A percentile compares a stretch with the other conserved stretches of the same genome.
Evolutionary conservation across 35 echinoderm and acorn worm species (phyloP).

Genomic region (Diadema setosum): DNA sequence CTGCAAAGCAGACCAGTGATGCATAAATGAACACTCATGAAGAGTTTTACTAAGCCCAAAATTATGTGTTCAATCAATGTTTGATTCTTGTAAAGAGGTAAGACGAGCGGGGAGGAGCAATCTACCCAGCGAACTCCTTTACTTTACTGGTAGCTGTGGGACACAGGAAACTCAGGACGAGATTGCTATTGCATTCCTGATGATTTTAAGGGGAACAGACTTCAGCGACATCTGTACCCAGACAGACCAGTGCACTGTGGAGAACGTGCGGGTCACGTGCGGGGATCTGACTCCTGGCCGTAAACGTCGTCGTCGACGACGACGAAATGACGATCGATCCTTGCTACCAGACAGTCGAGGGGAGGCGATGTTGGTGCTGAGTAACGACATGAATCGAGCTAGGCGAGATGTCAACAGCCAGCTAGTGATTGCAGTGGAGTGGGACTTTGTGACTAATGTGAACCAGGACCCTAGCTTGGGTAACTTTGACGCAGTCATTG

Average conservation of each 20-base stretch:
- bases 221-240: slow-evolving; percentile 20
- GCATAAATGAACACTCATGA: no score
- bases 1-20: no score
- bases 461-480: neutral
- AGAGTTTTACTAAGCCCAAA: no score
- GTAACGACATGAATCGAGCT: neutral
- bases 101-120: neutral
- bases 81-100: neutral
- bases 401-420: neutral
- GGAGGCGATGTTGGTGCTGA: neutral
- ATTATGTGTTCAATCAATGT: no score
- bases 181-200: slow-evolving; percentile 9
- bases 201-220: neutral
- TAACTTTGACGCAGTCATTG: neutral
- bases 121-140: slow-evolving; percentile 21
- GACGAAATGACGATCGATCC: no score
- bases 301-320: no score
- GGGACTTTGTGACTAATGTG: neutral
- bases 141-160: slow-evolving; percentile 29
- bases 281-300: neutral
- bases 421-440: neutral
- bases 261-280: slow-evolving; percentile 19
- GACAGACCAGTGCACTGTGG: slow-evolving; percentile 19
- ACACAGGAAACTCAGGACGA: neutral
- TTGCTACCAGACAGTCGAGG: neutral